Percentiles rank a stretch among this genome's conserved stretches.
phyloP scores from a whole-genome alignment of 2,113 vertebrate genomes.

The Hyaena hyaena region DNA sequence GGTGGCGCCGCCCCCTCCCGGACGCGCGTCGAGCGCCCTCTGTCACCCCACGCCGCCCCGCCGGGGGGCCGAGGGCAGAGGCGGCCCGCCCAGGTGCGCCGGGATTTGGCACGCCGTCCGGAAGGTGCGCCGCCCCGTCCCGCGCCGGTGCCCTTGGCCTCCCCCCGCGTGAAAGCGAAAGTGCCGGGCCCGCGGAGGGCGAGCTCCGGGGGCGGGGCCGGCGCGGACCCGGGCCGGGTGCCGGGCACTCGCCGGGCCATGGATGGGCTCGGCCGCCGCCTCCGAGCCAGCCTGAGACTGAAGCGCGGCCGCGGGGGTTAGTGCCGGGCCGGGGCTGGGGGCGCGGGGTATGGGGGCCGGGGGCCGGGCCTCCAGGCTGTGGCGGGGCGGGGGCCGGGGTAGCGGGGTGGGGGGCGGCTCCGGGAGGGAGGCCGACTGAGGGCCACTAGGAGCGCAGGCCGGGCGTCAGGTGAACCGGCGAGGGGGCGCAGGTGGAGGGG shows the following conservation, averaged over 20 bases:
- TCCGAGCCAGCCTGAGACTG: conserved; percentile 84
- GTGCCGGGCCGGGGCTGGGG: conserved; percentile 56
- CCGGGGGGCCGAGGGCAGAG: not conserved
- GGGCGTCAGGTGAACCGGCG: not conserved
- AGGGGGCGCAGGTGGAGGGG: not conserved
- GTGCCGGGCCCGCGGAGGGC: conserved; percentile 49
- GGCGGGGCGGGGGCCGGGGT: not conserved
- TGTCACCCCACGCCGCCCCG: not conserved
- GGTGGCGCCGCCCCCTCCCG: conserved; percentile 52
- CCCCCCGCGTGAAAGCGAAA: conserved; percentile 80
- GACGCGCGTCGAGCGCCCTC: conserved; percentile 53
- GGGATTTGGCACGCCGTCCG: conserved; percentile 58
- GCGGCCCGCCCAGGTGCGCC: conserved; percentile 76
- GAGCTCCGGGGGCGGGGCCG: conserved; percentile 57
- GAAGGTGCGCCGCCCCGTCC: conserved; percentile 67
- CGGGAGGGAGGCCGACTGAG: accelerated
- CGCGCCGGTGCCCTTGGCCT: not conserved
- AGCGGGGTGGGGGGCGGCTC: not conserved
- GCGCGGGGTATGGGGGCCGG: conserved; percentile 50
- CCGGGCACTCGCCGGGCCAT: conserved; percentile 73
- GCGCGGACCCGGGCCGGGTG: conserved; percentile 48
- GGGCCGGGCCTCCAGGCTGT: not conserved
- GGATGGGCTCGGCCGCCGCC: conserved; percentile 76
- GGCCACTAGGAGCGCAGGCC: not conserved
- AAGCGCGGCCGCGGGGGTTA: conserved; percentile 78